Evolutionary conservation across 1,140 invertebrate genomes (phyloP), one percentile per base, ranked within the genome.

Genomic region (Lucilia cuprina): DNA sequence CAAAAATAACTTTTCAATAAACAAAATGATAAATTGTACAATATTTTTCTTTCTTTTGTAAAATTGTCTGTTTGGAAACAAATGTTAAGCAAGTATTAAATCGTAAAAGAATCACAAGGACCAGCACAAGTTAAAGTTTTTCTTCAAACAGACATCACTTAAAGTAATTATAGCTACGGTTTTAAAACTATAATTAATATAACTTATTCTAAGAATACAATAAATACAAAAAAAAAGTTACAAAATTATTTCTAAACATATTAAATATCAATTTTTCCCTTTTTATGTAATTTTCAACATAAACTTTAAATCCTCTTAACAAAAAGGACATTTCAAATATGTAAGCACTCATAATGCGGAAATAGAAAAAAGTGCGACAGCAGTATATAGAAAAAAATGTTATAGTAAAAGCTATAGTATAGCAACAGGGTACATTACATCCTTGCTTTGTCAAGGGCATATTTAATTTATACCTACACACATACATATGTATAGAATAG

Each of bases 301-400:
- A 70, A 70, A 70, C n/a, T 12, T 10, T 70, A 70, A 70, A 70
- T 70, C 19, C 65, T 70, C 65, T 70, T 70, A 70, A 70, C 60
- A 65, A 41, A 41, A 7, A 41, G 10, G 65, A 19, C 12, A 70
- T 70, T 70, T 70, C 19, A 70, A 70, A 70, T 70, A 70, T 70
- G 65, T 9, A 70, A n/a, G 17, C 65, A n/a, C 7, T 70, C 65
- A 70, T 70, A 21, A 21, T 70, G 12, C 65, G 65, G 65, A 70
- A 70, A 25, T 25, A 60, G 14, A 60, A 60, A 60, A 60, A n/a
- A 7, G 14, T 60, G 25, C 25, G 21, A 70, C n/a, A 70, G 13
- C 50, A 14, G 13, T 60, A 60, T 5, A 60, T 17, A 60, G 5
- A 60, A 60, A 60, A 60, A 14, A 60, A 60, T 17, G 13, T 17